A percentile compares a stretch with the other conserved stretches of the same genome.
Conservation (phyloP, 2,888 invertebrate species). For the Margaritifera margaritifera region DNA sequence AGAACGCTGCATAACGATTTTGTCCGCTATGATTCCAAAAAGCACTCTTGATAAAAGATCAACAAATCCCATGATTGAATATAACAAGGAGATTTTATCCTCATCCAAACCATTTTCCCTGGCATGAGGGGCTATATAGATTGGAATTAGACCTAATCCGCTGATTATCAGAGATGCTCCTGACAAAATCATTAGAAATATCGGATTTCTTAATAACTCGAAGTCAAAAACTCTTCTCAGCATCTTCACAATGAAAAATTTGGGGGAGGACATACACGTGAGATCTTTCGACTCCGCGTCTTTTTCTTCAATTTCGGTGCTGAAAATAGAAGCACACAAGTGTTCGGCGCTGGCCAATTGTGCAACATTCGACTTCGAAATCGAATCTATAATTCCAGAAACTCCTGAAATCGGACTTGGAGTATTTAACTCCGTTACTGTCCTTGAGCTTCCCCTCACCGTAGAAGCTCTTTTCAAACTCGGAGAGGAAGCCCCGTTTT, state of each 20-base stretch:
- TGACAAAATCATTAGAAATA: constrained; percentile 19
- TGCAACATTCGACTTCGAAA: background rate
- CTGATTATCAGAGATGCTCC: constrained; percentile 14
- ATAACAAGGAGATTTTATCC: constrained; percentile 19
- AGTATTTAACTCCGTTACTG: too few species aligned
- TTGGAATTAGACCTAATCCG: constrained; percentile 12
- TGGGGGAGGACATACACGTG: too few species aligned
- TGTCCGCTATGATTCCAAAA: constrained; percentile 19
- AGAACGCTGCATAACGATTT: constrained; percentile 12
- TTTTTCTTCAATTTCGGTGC: background rate
- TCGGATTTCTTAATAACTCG: constrained; percentile 13
- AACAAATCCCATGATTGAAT: constrained; percentile 24
- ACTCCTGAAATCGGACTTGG: too few species aligned
- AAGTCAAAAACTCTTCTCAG: constrained; percentile 17
- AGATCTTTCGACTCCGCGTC: too few species aligned
- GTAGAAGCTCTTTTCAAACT: too few species aligned
- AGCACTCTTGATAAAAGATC: constrained; percentile 26
- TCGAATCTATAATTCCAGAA: too few species aligned
- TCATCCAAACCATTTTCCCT: constrained; percentile 27
- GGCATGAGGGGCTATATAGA: constrained; percentile 36
- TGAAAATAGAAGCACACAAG: constrained; percentile 16
- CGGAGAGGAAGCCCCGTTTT: too few species aligned
- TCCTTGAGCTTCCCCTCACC: too few species aligned
- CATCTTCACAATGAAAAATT: background rate
- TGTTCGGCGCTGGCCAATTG: constrained; percentile 12